phyloP scores from a whole-genome alignment of 2,113 vertebrate species.

The Merops nubicus region DNA sequence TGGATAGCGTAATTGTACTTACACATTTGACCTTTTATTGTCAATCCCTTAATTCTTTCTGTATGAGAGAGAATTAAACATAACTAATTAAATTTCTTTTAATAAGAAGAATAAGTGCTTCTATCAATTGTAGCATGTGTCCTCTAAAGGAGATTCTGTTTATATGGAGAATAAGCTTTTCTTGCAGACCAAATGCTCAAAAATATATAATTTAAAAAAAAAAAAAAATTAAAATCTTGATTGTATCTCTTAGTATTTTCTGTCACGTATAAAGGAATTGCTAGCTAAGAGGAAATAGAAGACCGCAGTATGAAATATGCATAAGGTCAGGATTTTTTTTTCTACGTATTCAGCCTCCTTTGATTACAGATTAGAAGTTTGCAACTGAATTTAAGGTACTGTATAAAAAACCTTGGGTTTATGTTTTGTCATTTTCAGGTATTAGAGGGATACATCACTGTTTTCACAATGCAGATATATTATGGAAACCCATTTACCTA shows the following conservation, averaged over 20 bases:
- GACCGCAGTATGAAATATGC: not conserved
- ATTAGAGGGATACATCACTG: not conserved
- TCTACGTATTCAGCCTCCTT: not conserved
- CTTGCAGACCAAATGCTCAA: not conserved
- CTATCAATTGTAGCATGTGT: not conserved
- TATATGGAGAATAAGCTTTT: not conserved
- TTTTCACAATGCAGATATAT: not conserved
- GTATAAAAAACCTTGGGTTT: not conserved
- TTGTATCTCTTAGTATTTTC: not conserved
- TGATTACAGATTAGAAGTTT: not conserved
- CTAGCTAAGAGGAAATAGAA: not conserved
- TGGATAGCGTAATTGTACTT: not conserved
- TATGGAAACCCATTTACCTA: not conserved
- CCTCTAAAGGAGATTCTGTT: not conserved
- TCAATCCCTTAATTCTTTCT: not conserved
- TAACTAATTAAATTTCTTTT: not conserved
- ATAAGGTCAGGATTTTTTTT: not conserved
- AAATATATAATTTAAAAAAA: too few species aligned
- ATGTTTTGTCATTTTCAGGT: not conserved
- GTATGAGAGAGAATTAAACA: not conserved
- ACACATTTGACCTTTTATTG: not conserved
- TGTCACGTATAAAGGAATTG: not conserved
- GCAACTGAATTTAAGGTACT: not conserved
- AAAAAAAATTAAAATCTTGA: not conserved
- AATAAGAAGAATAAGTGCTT: not conserved